Conservation (phyloP, 1,140 invertebrate species). For the Heliconius eleuchia region DNA sequence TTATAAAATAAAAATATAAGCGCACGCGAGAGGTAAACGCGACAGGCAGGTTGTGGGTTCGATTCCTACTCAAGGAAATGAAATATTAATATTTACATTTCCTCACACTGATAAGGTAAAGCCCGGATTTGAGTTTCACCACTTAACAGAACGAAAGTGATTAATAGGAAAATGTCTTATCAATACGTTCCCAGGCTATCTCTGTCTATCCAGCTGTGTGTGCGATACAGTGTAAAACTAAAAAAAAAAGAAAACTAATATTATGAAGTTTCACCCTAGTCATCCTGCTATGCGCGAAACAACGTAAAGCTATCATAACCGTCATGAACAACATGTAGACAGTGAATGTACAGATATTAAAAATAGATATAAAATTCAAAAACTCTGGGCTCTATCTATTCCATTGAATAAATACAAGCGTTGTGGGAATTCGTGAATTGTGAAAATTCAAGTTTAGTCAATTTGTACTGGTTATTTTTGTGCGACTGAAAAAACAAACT, state of each 20-base stretch:
- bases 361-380: not conserved
- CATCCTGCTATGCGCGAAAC: too few relatives aligned
- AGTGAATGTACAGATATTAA: not conserved
- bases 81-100: not conserved
- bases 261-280: too few relatives aligned
- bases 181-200: not conserved
- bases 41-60: too few relatives aligned
- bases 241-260: too few relatives aligned
- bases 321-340: not conserved
- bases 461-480: not conserved
- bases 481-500: not conserved
- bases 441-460: not conserved
- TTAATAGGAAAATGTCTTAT: not conserved
- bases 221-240: too few relatives aligned
- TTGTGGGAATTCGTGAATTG: not conserved
- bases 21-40: too few relatives aligned
- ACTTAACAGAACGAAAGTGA: not conserved
- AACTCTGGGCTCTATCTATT: not conserved
- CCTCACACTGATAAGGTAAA: not conserved
- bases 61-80: too few relatives aligned
- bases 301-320: too few relatives aligned
- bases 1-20: too few relatives aligned
- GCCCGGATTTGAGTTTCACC: not conserved
- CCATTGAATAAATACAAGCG: not conserved
- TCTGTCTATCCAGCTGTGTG: not conserved